Evolutionary conservation across 2,113 vertebrate species (phyloP), one percentile per base, ranked within the genome.

Genomic region (Ascaphus truei): DNA sequence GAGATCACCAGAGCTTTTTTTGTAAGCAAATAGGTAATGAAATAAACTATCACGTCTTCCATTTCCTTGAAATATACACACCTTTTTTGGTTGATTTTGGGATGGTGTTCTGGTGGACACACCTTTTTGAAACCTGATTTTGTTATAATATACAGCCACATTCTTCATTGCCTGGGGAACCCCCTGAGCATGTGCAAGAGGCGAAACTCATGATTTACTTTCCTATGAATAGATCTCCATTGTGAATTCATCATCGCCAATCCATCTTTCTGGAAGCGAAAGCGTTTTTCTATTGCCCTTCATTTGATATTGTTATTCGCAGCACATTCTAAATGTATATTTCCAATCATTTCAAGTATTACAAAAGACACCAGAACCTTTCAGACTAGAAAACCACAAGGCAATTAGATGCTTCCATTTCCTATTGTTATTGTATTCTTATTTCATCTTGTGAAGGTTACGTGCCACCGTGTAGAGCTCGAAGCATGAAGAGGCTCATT

Each of bases 261-360:
- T 26, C 59, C 27, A 62, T 62, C 16, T 22, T 16, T 30, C 26
- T 11, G 16, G 18, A 11, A 47, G 31, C 20, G 10, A 47, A 62
- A n/a, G 37, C 23, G 7, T n/a, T 12, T 16, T 5, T 8, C 13
- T 5, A 27, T 22, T 29, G 20, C 7, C 15, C 3, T 36, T 23
- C 10, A n/a, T n/a, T n/a, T n/a, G n/a, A 59, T 30, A 26, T n/a
- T 22, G 30, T 62, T 47, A 62, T 62, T 27, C 23, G 1, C 48
- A 39, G 33, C 31, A 8, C 20, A 26, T 27, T 64, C 47, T 64
- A 52, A 66, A 66, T 55, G 39, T 66, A 66, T 52, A 37, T 8
- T 23, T 22, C 10, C 12, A 57, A 57, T 45, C 41, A 45, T 5
- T 4, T 7, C 4, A 20, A 5, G 30, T n/a, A 39, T 53, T 34